Base-by-base conservation (phyloP, 2,797 vertebrate genomes). In the Pseudochromis fuscus region DNA sequence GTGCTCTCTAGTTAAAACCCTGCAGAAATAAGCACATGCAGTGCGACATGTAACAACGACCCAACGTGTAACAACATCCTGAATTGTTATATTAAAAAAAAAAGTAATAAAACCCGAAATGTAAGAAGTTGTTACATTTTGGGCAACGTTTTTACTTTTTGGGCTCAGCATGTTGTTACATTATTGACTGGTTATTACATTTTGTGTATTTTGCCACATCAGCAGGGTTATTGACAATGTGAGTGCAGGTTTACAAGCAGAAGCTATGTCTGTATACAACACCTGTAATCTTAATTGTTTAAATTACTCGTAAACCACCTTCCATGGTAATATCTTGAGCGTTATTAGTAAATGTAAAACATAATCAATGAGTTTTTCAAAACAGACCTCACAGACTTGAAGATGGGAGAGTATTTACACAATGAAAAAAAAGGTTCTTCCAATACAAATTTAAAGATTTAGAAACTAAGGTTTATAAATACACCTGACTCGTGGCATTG, bases 271-370 rank as follows among this genome's bases (percentile, higher is more conserved):
- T 69, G 48, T 59, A n/a, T 45, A 30, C 44, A 56, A 46, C 28
- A 28, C n/a, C 30, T 21, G 4, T 40, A 21, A 45, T 21, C 49
- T 67, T 76, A 13, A 35, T 35, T 61, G 15, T 53, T 56, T n/a
- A n/a, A n/a, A n/a, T n/a, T n/a, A n/a, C 12, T 46, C 63, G 46
- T 23, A 23, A 15, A 33, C 16, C 38, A 49, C 21, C 21, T 70
- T 61, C 18, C 7, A 30, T 21, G 1, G 9, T 2, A 9, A 15
- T 37, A 44, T 33, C 30, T 33, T 5, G 16, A 38, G 23, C 21
- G 31, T 58, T 19, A 24, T 21, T 8, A 38, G 21, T 18, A 25
- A 58, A 30, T 2, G n/a, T 24, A 10, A 53, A 35, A 55, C 28
- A 19, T 18, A 23, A 37, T 77, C 8, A 42, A 2, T 15, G 15